Evolutionary conservation across 2,888 invertebrate species (phyloP).

Genomic region (Dolichomitus sp.): DNA sequence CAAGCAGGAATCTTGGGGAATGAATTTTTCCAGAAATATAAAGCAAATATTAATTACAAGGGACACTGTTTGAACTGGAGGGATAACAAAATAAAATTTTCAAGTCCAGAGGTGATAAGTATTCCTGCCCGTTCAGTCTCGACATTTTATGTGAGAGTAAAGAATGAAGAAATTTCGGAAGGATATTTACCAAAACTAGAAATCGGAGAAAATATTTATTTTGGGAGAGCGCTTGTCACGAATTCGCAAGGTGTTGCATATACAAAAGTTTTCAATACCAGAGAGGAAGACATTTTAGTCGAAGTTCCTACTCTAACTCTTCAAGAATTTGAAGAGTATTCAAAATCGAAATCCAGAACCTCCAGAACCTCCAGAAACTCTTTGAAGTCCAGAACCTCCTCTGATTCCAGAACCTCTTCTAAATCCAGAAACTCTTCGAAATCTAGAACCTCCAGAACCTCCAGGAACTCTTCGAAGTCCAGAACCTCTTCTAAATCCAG

Average conservation of each 20-base stretch:
- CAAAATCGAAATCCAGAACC: neutral
- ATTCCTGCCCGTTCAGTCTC: conserved; percentile 30
- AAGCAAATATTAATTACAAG: conserved; percentile 7
- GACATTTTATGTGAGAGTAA: conserved; percentile 3
- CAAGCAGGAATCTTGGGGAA: conserved; percentile 29
- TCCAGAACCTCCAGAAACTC: neutral
- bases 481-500: neutral
- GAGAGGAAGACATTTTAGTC: conserved; percentile 11
- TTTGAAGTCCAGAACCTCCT: no score
- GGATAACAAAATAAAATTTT: conserved; percentile 7
- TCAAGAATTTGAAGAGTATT: neutral
- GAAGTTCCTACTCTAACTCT: neutral
- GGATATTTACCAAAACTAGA: conserved; percentile 35
- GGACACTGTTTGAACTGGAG: conserved; percentile 6
- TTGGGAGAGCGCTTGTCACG: conserved; percentile 43
- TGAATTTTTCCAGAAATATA: conserved; percentile 18
- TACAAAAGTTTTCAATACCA: neutral
- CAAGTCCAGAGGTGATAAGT: conserved; percentile 8
- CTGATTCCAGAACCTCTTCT: neutral
- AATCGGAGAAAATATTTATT: conserved; percentile 35
- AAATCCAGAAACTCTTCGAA: neutral
- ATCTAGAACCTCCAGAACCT: neutral
- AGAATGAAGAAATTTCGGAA: neutral
- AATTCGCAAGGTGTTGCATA: conserved; percentile 20
- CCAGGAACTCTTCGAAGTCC: no score